These are phyloP conservation scores for Microtus montanus DNA, from an alignment of 2,113 vertebrate genomes.

Conservation along the genomic window DNA sequence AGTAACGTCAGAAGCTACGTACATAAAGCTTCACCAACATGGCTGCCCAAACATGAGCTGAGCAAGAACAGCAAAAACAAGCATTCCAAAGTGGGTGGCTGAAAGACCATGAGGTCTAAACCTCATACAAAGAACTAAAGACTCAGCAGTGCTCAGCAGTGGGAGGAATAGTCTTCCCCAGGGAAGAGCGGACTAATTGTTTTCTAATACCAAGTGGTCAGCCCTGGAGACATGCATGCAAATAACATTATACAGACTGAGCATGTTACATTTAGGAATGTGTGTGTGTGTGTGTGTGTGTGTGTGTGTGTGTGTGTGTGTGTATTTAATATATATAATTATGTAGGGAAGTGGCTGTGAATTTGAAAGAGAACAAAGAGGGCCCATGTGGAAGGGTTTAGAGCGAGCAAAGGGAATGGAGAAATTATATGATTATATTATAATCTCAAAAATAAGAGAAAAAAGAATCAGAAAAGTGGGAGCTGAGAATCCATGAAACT, in stretches of 20 bases:
- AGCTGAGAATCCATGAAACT: not conserved
- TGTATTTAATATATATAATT: not conserved
- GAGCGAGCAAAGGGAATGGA: not conserved
- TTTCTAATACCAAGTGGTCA: not conserved
- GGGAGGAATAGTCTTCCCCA: not conserved
- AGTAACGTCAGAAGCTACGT: not conserved
- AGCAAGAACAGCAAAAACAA: not conserved
- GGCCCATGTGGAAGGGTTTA: not conserved
- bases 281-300: not conserved
- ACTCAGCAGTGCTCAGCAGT: not conserved
- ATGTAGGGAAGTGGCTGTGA: not conserved
- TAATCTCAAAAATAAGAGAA: not conserved
- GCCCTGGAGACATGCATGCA: not conserved
- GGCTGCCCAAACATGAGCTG: not conserved
- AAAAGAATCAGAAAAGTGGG: not conserved
- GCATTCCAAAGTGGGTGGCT: not conserved
- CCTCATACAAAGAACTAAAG: not conserved
- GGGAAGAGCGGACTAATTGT: not conserved
- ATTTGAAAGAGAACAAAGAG: not conserved
- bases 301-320: too few relatives aligned
- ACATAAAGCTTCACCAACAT: not conserved
- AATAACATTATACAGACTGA: too few relatives aligned
- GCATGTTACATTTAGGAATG: not conserved
- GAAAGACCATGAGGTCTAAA: not conserved
- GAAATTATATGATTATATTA: not conserved